These are phyloP conservation scores for Phyllotis vaccarum DNA, from an alignment of 2,797 vertebrate genomes.

Conservation along the genomic window DNA sequence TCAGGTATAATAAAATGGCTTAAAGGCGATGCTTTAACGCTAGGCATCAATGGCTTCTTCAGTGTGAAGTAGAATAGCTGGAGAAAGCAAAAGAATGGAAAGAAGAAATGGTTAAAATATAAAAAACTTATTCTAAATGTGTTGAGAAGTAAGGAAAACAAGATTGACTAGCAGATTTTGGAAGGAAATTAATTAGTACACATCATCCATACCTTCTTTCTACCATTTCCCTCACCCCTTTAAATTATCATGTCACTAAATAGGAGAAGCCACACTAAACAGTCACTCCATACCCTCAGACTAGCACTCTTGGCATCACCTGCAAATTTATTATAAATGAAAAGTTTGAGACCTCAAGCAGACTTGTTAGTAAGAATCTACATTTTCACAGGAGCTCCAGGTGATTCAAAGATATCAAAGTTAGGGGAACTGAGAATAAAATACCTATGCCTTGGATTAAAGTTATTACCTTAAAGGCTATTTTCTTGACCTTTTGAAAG, in stretches of 20 bases:
- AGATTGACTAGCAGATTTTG: background rate
- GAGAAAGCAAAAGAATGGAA: conserved; percentile 18
- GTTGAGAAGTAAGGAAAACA: background rate
- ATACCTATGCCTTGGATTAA: background rate
- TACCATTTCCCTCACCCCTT: background rate
- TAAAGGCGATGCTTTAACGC: background rate
- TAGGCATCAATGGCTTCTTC: background rate
- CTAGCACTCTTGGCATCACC: background rate
- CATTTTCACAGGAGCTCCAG: background rate
- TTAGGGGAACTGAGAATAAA: background rate
- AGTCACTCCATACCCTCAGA: background rate
- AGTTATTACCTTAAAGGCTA: background rate
- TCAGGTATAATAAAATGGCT: background rate
- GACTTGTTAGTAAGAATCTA: background rate
- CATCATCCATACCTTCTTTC: background rate
- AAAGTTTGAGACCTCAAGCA: background rate
- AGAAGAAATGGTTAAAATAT: background rate
- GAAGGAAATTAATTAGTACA: background rate
- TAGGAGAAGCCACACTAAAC: background rate
- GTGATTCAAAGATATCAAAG: background rate
- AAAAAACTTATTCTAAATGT: background rate
- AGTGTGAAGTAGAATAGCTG: background rate
- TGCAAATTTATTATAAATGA: background rate
- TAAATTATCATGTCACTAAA: background rate
- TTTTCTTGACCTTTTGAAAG: background rate